Evolutionary conservation across 37 sponge, comb jelly and placozoan species (phyloP).

Genomic region (Haliclona indistincta): DNA sequence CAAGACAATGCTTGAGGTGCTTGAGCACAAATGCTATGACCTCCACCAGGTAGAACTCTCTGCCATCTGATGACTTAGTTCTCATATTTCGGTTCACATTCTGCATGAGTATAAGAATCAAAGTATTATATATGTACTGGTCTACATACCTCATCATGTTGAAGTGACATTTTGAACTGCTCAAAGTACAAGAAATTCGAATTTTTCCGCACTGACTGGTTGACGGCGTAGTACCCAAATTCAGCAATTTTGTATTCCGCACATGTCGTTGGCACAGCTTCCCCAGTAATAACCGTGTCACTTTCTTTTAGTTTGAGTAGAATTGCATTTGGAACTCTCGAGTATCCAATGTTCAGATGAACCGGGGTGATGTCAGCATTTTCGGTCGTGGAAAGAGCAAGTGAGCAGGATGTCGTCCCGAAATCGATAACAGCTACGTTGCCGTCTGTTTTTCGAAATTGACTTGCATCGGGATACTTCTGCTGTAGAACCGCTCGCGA

Average conservation of each 20-base stretch:
- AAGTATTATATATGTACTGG: neutral
- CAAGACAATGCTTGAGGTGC: neutral
- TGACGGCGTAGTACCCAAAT: too few species aligned
- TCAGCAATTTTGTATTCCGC: too few species aligned
- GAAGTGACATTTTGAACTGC: conserved; percentile 44
- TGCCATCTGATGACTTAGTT: neutral
- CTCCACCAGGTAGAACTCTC: neutral
- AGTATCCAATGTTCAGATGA: neutral
- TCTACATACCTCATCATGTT: conserved; percentile 26
- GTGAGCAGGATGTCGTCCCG: neutral
- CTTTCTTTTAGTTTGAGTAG: neutral
- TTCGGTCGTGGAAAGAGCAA: neutral
- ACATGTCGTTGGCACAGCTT: too few species aligned
- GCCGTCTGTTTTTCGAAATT: neutral
- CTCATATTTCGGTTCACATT: neutral
- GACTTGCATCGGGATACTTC: neutral
- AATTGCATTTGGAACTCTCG: conserved; percentile 42
- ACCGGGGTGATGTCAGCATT: neutral
- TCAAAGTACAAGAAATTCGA: too few species aligned
- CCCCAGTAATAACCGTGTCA: too few species aligned
- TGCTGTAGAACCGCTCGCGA: neutral
- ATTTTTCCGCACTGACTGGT: too few species aligned
- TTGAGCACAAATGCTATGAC: neutral
- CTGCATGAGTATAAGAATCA: neutral
- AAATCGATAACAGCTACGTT: neutral